phyloP scores from a whole-genome alignment of 2,888 invertebrate species.

The Tetrapedia diversipes region DNA sequence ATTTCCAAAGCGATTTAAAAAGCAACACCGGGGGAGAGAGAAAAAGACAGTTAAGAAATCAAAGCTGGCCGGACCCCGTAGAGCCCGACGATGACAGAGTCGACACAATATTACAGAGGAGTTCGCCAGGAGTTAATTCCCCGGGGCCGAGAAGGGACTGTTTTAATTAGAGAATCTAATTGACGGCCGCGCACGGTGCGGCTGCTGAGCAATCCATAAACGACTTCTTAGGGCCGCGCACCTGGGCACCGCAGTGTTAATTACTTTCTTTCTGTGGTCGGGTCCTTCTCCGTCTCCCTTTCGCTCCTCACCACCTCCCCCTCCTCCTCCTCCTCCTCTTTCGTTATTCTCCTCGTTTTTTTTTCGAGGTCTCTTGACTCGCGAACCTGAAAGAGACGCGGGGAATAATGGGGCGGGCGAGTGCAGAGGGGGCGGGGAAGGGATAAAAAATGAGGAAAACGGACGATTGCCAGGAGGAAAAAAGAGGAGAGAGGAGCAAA shows the following conservation, averaged over 20 bases:
- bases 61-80: background rate
- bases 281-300: conserved; percentile 79
- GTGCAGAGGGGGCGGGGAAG: conserved; percentile 20
- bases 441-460: conserved; percentile 36
- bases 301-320: conserved; percentile 51
- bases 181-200: conserved; percentile 67
- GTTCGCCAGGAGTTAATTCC: conserved; percentile 58
- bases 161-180: conserved; percentile 75
- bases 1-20: conserved; percentile 10
- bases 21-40: background rate
- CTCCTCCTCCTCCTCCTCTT: conserved; percentile 24
- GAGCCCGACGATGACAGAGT: conserved; percentile 62
- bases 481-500: conserved; percentile 17
- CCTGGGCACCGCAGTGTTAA: conserved; percentile 82
- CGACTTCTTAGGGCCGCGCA: conserved; percentile 73
- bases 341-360: conserved; percentile 84
- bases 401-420: conserved; percentile 54
- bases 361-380: conserved; percentile 67
- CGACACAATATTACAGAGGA: conserved; percentile 55
- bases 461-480: conserved; percentile 22
- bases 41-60: conserved; percentile 9
- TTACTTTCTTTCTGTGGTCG: conserved; percentile 83
- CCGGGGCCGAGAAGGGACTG: conserved; percentile 62
- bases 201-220: conserved; percentile 71
- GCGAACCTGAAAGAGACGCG: conserved; percentile 34